Conservation (phyloP, 2,797 vertebrate genomes). For the Syngnathus acus region DNA sequence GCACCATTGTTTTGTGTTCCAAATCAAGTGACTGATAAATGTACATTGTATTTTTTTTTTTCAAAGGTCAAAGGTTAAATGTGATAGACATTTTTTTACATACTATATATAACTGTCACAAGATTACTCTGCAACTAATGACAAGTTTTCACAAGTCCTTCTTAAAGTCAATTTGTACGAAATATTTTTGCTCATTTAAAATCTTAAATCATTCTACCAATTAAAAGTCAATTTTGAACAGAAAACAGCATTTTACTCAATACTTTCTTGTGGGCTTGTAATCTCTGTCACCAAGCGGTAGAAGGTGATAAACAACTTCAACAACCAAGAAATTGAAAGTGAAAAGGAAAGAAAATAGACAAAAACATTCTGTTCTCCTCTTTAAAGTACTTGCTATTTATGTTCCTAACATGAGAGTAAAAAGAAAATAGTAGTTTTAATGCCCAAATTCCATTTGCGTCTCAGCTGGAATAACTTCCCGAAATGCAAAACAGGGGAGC, state of each 20-base stretch:
- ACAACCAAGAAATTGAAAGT: not conserved
- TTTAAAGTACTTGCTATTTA: not conserved
- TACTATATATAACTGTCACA: not conserved
- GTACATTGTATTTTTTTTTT: too few species aligned
- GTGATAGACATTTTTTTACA: not conserved
- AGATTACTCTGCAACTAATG: not conserved
- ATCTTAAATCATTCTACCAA: too few species aligned
- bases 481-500: slow-evolving; percentile 48
- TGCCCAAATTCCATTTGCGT: not conserved
- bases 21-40: not conserved
- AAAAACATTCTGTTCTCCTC: not conserved
- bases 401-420: not conserved
- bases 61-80: not conserved
- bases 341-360: not conserved
- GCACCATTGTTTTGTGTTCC: not conserved
- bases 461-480: slow-evolving; percentile 31
- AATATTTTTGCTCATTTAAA: too few species aligned
- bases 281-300: too few species aligned
- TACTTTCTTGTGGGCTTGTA: too few species aligned
- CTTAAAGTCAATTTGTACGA: not conserved
- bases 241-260: too few species aligned
- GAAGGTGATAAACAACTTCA: too few species aligned
- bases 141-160: not conserved
- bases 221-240: too few species aligned
- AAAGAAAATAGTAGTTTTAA: not conserved